Base-by-base conservation (phyloP, 1,140 invertebrate species). In the Branchinecta lindahli region DNA sequence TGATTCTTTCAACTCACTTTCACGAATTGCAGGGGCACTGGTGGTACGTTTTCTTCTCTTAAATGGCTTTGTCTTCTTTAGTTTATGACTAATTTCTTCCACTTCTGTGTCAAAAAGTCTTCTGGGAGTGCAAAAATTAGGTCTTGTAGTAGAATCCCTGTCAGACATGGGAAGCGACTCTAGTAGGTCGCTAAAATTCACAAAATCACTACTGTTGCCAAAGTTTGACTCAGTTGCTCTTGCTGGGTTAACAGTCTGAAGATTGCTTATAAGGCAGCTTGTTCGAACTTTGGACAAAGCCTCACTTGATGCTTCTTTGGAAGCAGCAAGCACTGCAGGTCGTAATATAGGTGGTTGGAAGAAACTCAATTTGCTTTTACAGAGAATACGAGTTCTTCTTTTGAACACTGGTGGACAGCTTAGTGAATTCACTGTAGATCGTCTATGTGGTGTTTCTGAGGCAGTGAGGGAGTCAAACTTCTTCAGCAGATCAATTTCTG, bases 401-500 rank as follows among this genome's bases (percentile, higher is more conserved):
- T 61, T 61, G 52, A 61, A 61, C 12, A 20, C 12, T 61, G 52
- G 18, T 61, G 52, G 52, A 61, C 52, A 61, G 52, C 52, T 61
- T 20, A 61, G 18, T 20, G 52, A 61, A 20, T 61, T 33, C 33
- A 33, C 33, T 33, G 5, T 5, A 33, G 33, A 33, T 33, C 33
- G 33, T 33, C 33, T 33, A 33, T 33, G 33, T 33, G 33, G 33
- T 5, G 33, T 33, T 33, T 33, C 33, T 33, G 33, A 33, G 33
- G 33, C 33, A 33, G 33, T 33, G 33, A 33, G 33, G 33, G 33
- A 33, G 33, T 33, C 33, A 5, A 33, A 33, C 33, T 33, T 33
- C 33, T 33, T 33, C 33, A 33, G 33, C 33, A 33, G 33, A 33
- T 33, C 33, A 33, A 33, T 33, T 33, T 33, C 33, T 5, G 33